A percentile compares a stretch with the other conserved stretches of the same genome.
These are phyloP conservation scores for Apodemus sylvaticus DNA, from an alignment of 2,113 vertebrate species.

Conservation along the genomic window DNA sequence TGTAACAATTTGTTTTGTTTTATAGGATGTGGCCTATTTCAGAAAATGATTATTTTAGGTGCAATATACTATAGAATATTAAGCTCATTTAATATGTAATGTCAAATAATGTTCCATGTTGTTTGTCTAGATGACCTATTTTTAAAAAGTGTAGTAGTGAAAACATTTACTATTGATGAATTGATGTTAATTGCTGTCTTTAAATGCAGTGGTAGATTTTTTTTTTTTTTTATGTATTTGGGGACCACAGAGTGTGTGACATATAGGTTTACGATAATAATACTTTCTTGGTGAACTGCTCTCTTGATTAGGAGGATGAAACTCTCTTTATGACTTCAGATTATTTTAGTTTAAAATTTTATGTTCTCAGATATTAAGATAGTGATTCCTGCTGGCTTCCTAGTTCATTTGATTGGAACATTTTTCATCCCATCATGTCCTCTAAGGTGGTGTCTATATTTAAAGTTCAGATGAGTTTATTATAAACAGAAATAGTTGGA, in stretches of 20 bases:
- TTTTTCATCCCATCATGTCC: background rate
- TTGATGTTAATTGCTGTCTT: background rate
- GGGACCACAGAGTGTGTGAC: background rate
- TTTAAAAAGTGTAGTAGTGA: background rate
- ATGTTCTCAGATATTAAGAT: background rate
- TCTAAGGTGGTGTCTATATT: background rate
- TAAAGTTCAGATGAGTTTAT: background rate
- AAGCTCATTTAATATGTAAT: background rate
- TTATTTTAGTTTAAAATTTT: background rate
- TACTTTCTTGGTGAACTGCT: background rate
- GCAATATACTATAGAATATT: background rate
- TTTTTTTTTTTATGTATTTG: background rate
- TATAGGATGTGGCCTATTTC: background rate
- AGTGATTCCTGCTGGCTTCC: background rate
- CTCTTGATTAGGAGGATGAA: background rate
- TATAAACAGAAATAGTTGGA: background rate
- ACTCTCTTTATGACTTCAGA: background rate
- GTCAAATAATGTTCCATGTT: background rate
- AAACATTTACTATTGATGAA: background rate
- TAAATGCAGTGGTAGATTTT: background rate
- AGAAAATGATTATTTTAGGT: background rate
- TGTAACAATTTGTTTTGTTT: background rate
- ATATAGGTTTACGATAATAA: background rate
- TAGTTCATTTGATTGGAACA: background rate
- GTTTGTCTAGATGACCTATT: background rate